Percentiles rank a stretch among this genome's conserved stretches.
Evolutionary conservation across 2,888 invertebrate genomes (phyloP).

Genomic region (Apeira syringaria): DNA sequence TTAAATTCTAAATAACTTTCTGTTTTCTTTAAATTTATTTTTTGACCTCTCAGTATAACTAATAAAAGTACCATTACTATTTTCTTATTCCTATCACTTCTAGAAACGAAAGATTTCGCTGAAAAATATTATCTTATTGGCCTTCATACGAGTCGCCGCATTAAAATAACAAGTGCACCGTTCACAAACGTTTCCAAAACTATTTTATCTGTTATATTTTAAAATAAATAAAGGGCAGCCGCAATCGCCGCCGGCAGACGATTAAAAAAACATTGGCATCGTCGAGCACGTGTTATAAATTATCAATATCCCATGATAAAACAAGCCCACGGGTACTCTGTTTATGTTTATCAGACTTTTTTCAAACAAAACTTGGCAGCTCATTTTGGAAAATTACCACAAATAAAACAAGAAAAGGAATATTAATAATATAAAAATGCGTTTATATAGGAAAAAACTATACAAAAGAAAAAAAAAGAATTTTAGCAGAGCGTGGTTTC

Average conservation of each 20-base stretch:
- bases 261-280: constrained; percentile 50
- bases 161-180: not conserved
- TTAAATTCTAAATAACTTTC: no score
- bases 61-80: no score
- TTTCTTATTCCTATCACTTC: no score
- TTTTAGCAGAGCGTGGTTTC: constrained; percentile 91
- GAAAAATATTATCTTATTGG: no score
- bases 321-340: constrained; percentile 55
- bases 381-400: constrained; percentile 34
- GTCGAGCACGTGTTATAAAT: constrained; percentile 66
- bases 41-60: no score
- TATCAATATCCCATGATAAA: constrained; percentile 82
- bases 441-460: constrained; percentile 24
- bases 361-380: constrained; percentile 58
- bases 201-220: constrained; percentile 47
- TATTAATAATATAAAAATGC: constrained; percentile 11
- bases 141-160: no score
- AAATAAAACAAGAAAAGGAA: constrained; percentile 26
- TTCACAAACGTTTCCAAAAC: constrained; percentile 26
- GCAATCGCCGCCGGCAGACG: constrained; percentile 45
- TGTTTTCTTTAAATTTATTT: no score
- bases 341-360: constrained; percentile 66
- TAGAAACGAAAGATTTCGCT: no score
- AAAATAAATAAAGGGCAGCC: constrained; percentile 39
- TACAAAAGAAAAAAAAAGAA: constrained; percentile 30